Percentiles rank a stretch among this genome's conserved stretches.
Conservation (phyloP, 1,140 invertebrate species). For the Tachypleus tridentatus region DNA sequence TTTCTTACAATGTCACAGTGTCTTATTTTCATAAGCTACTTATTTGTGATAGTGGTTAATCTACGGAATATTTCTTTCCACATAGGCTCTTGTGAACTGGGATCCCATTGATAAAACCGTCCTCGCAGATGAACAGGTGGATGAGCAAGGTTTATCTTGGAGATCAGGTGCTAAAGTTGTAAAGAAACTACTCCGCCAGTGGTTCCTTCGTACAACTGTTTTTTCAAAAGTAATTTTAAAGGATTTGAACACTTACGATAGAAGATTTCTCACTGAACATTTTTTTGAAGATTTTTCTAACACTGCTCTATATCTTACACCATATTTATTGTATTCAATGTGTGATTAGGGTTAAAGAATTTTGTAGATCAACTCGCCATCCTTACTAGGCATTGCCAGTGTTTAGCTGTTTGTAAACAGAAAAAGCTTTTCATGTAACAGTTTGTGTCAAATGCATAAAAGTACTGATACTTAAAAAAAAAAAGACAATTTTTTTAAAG, state of each 20-base stretch:
- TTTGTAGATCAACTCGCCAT: too few species aligned
- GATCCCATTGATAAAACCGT: conserved; percentile 97
- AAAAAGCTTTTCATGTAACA: too few species aligned
- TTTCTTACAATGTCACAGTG: not conserved
- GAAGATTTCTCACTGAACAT: not conserved
- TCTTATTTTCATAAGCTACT: not conserved
- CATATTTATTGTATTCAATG: too few species aligned
- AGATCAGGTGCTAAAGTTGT: conserved; percentile 91
- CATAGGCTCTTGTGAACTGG: conserved; percentile 85
- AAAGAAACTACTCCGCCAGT: conserved; percentile 77
- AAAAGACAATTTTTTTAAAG: too few species aligned
- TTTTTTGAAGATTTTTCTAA: not conserved
- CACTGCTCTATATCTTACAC: too few species aligned
- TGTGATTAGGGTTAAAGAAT: too few species aligned
- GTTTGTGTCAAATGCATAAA: too few species aligned
- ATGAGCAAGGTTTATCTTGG: conserved; percentile 84
- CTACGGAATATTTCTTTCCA: not conserved
- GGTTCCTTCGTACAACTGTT: conserved; percentile 86
- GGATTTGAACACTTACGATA: conserved; percentile 6
- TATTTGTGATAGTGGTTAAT: too few species aligned
- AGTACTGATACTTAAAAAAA: too few species aligned
- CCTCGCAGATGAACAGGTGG: conserved; percentile 95
- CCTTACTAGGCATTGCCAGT: too few species aligned
- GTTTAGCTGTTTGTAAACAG: too few species aligned
- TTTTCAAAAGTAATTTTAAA: conserved; percentile 57